Percentiles rank a stretch among this genome's conserved stretches.
Evolutionary conservation across 2,113 vertebrate species (phyloP).

Genomic region (Myiozetetes cayanensis): DNA sequence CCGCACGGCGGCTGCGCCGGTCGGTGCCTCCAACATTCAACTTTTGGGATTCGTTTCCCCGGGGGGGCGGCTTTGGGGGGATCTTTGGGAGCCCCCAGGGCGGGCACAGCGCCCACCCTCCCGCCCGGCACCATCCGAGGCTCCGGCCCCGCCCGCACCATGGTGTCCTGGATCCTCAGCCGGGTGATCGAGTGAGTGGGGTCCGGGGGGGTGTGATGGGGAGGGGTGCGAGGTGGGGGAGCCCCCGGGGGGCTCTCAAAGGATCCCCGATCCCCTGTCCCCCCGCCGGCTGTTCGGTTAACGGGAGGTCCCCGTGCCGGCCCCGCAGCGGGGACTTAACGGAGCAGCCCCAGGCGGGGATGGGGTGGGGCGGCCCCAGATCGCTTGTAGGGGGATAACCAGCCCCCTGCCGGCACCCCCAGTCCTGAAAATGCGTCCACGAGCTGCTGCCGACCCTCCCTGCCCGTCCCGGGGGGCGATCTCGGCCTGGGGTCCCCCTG

Average conservation of each 20-base stretch:
- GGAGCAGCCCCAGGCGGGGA: too few species aligned
- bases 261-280: not conserved
- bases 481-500: not conserved
- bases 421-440: not conserved
- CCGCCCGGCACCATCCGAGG: too few species aligned
- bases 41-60: not conserved
- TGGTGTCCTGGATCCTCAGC: too few species aligned
- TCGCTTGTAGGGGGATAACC: not conserved
- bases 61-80: too few species aligned
- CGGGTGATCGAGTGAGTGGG: too few species aligned
- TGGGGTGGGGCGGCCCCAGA: not conserved
- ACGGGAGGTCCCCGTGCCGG: too few species aligned
- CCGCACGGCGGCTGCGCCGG: not conserved
- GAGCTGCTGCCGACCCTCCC: not conserved
- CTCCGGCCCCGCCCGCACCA: too few species aligned
- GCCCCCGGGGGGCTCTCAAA: fast-evolving
- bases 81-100: too few species aligned
- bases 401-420: not conserved
- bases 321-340: not conserved
- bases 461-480: not conserved
- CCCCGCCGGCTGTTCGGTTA: not conserved
- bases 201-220: too few species aligned
- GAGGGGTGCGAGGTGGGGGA: not conserved
- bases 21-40: not conserved
- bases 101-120: too few species aligned